Evolutionary conservation across 2,888 invertebrate species (phyloP).

Genomic region (Melipona bicolor): DNA sequence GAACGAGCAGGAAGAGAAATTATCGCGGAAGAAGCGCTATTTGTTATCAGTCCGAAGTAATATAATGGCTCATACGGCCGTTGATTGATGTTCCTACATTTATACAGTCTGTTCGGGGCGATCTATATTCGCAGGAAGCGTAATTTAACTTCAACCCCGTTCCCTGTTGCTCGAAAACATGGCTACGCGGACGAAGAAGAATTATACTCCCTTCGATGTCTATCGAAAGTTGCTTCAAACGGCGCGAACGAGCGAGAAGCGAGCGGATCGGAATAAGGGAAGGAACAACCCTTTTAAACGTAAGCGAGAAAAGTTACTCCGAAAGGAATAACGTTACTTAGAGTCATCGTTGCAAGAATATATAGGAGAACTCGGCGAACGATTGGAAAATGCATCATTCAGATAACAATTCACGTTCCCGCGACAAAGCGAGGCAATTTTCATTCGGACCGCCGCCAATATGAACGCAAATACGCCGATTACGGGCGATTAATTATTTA

Average conservation of each 20-base stretch:
- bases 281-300: not conserved
- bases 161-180: constrained; percentile 29
- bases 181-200: not conserved
- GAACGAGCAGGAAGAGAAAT: constrained; percentile 62
- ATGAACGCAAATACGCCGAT: constrained; percentile 59
- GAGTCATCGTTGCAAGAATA: constrained; percentile 14
- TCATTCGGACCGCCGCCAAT: constrained; percentile 22
- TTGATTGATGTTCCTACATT: constrained; percentile 63
- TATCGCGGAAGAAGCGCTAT: constrained; percentile 58
- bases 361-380: constrained; percentile 11
- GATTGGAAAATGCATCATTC: constrained; percentile 42
- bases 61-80: constrained; percentile 62
- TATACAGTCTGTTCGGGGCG: constrained; percentile 40
- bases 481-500: constrained; percentile 65
- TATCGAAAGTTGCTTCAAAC: not conserved
- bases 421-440: constrained; percentile 63
- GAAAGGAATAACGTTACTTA: not conserved
- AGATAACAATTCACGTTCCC: constrained; percentile 47
- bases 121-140: constrained; percentile 40
- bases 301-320: not conserved
- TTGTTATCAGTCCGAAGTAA: constrained; percentile 61
- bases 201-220: constrained; percentile 10
- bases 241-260: no score
- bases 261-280: not conserved
- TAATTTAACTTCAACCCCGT: constrained; percentile 31